Conservation (phyloP, 2,113 vertebrate species). For the Apeltes quadracus region DNA sequence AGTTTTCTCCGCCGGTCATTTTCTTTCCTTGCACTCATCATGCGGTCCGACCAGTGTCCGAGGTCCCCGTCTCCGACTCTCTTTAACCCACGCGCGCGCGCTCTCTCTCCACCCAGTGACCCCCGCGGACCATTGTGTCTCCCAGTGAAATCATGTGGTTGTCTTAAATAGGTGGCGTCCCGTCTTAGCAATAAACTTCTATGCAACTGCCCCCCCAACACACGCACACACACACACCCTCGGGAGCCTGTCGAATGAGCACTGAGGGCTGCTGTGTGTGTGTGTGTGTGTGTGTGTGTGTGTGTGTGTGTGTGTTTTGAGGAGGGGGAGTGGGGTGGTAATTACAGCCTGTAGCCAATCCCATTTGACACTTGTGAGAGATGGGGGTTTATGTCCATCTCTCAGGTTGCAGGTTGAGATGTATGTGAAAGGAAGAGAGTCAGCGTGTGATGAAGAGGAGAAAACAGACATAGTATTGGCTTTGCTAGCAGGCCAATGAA, state of each 20-base stretch:
- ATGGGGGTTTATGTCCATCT: constrained; percentile 28
- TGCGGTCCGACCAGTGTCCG: constrained; percentile 31
- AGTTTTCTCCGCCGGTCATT: constrained; percentile 55
- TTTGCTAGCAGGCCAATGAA: background rate
- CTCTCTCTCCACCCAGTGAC: constrained; percentile 55
- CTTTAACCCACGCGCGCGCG: constrained; percentile 8
- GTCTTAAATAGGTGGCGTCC: constrained; percentile 64
- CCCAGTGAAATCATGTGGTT: constrained; percentile 73
- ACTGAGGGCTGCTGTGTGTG: constrained; percentile 20
- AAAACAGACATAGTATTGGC: background rate
- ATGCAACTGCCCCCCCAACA: constrained; percentile 13
- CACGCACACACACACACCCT: background rate
- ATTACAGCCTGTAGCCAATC: constrained; percentile 58
- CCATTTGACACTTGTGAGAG: constrained; percentile 62
- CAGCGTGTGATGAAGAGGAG: background rate
- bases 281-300: constrained; percentile 16
- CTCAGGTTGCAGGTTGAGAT: constrained; percentile 25
- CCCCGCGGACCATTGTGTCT: constrained; percentile 67
- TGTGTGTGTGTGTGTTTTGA: constrained; percentile 13
- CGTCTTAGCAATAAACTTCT: constrained; percentile 36
- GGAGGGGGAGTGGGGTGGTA: constrained; percentile 4
- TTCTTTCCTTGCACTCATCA: constrained; percentile 42
- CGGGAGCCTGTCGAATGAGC: constrained; percentile 28
- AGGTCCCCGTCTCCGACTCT: constrained; percentile 16
- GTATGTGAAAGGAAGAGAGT: background rate